Conservation (phyloP, 2,888 invertebrate species). For the Drosophila quinaria region DNA sequence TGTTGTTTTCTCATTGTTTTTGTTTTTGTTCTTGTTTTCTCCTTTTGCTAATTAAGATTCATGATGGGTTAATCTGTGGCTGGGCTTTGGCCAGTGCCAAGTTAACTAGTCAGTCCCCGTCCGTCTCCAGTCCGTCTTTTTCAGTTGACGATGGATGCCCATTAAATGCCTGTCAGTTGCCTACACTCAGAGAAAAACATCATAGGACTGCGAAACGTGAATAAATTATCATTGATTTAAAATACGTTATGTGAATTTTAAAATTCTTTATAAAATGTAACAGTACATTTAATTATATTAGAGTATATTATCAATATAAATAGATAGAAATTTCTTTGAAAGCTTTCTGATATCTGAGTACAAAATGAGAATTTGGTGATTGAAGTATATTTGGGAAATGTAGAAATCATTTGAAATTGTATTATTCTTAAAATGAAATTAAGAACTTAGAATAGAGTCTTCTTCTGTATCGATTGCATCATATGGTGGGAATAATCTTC, state of each 20-base stretch:
- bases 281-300: not conserved
- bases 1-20: not conserved
- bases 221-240: not conserved
- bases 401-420: not conserved
- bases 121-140: conserved; percentile 12
- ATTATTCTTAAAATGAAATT: no score
- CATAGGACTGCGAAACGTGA: not conserved
- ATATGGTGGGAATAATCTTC: not conserved
- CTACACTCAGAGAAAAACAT: conserved; percentile 2
- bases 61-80: conserved; percentile 62
- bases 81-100: conserved; percentile 29
- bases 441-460: not conserved
- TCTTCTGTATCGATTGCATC: not conserved
- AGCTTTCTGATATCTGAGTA: no score
- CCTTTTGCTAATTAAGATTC: conserved; percentile 59
- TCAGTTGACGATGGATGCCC: conserved; percentile 9
- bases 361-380: no score
- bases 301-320: not conserved
- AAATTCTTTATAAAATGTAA: not conserved
- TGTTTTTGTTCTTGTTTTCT: conserved; percentile 1
- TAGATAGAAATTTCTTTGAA: no score
- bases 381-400: not conserved
- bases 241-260: not conserved
- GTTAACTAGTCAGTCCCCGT: conserved; percentile 44
- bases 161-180: conserved; percentile 3